These are phyloP conservation scores for Caenorhabditis brenneri DNA, from an alignment of 1,140 invertebrate species.

Conservation along the genomic window DNA sequence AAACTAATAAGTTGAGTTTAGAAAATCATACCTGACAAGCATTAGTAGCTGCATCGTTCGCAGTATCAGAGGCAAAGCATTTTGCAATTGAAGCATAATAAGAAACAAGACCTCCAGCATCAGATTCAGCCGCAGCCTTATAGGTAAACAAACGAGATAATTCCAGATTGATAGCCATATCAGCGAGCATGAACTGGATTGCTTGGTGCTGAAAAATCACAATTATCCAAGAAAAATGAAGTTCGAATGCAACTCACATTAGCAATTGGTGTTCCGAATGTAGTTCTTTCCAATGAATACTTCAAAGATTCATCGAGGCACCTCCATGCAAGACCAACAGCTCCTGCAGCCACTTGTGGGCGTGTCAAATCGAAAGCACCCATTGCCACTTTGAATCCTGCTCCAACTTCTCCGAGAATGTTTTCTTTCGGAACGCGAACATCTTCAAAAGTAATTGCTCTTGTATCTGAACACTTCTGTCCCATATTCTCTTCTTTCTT, in stretches of 20 bases:
- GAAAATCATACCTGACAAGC: constrained; percentile 76
- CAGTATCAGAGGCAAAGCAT: constrained; percentile 85
- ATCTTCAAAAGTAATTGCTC: constrained; percentile 95
- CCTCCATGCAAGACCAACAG: constrained; percentile 85
- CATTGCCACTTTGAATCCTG: constrained; percentile 92
- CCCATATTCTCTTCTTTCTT: constrained; percentile 82
- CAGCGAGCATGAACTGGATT: constrained; percentile 89
- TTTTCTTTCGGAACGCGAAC: constrained; percentile 85
- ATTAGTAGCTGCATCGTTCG: constrained; percentile 91
- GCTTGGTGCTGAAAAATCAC: constrained; percentile 75
- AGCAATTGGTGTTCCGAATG: constrained; percentile 84
- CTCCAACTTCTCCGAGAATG: constrained; percentile 83
- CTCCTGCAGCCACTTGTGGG: constrained; percentile 86
- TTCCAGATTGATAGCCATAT: constrained; percentile 89
- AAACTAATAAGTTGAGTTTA: not conserved
- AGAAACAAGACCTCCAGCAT: constrained; percentile 77
- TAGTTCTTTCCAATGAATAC: constrained; percentile 88
- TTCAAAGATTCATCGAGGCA: constrained; percentile 89
- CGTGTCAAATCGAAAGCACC: constrained; percentile 90
- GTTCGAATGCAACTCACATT: not conserved
- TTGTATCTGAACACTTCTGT: constrained; percentile 89
- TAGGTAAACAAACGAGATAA: constrained; percentile 83
- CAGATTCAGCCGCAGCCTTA: constrained; percentile 85
- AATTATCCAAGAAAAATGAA: not conserved
- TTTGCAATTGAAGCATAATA: constrained; percentile 89